Evolutionary conservation across 2,888 invertebrate genomes (phyloP).

Genomic region (Metalampra italica): DNA sequence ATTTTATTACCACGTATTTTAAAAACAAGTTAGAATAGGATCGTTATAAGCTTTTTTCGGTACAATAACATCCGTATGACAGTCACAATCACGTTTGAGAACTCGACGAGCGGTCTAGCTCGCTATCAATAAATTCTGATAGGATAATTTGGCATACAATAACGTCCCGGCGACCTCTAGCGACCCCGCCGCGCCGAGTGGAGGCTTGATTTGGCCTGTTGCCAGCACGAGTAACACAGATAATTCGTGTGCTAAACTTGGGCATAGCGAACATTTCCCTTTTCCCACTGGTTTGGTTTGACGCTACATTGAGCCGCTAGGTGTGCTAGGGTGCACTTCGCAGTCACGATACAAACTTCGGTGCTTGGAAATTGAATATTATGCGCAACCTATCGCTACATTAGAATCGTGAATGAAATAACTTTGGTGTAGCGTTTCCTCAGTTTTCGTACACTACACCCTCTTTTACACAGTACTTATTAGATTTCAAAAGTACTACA

Average conservation of each 20-base stretch:
- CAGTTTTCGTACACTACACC: no score
- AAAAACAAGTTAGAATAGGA: neutral
- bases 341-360: slow-evolving; percentile 12
- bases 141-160: slow-evolving; percentile 52
- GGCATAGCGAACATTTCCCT: slow-evolving; percentile 10
- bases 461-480: no score
- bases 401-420: slow-evolving; percentile 15
- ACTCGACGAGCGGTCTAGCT: slow-evolving; percentile 12
- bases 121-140: slow-evolving; percentile 40
- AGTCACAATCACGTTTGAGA: slow-evolving; percentile 4
- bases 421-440: neutral
- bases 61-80: slow-evolving; percentile 2
- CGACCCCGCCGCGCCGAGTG: slow-evolving; percentile 32
- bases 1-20: no score
- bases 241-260: slow-evolving; percentile 31
- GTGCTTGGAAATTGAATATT: slow-evolving; percentile 17
- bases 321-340: slow-evolving; percentile 7
- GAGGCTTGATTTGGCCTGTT: slow-evolving; percentile 53
- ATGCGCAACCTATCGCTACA: slow-evolving; percentile 10
- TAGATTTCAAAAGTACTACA: no score
- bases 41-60: slow-evolving; percentile 6
- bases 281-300: no score
- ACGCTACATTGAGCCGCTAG: slow-evolving; percentile 5
- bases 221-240: slow-evolving; percentile 63
- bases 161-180: slow-evolving; percentile 37